These are phyloP conservation scores for Theodoxus fluviatilis DNA, from an alignment of 2,888 invertebrate genomes.

Conservation along the genomic window DNA sequence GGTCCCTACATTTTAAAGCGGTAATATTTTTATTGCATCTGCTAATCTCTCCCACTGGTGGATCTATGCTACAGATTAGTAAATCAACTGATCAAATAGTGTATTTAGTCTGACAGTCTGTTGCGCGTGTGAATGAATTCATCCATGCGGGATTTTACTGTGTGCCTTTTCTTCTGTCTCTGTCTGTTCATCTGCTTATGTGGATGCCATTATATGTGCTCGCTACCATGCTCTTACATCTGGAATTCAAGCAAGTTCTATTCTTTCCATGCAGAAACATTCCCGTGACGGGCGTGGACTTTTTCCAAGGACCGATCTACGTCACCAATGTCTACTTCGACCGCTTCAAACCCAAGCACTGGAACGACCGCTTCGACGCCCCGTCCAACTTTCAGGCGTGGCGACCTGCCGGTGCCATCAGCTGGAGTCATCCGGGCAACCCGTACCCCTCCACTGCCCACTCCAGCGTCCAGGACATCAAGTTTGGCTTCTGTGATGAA, in stretches of 20 bases:
- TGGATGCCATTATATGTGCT: not conserved
- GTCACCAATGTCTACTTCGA: slow-evolving; percentile 30
- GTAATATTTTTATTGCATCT: no score
- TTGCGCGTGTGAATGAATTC: no score
- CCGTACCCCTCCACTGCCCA: slow-evolving; percentile 27
- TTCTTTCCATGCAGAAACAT: slow-evolving; percentile 20
- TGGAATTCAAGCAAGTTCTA: not conserved
- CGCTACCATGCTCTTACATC: not conserved
- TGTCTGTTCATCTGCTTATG: not conserved
- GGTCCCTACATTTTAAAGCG: no score
- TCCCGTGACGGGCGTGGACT: slow-evolving; percentile 21
- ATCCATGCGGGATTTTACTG: not conserved
- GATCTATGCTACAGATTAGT: no score
- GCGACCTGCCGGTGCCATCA: slow-evolving; percentile 28
- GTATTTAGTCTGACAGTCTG: no score
- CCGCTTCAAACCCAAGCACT: slow-evolving; percentile 21
- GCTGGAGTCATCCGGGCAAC: slow-evolving; percentile 28
- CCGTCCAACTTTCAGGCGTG: slow-evolving; percentile 1
- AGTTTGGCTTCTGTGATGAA: slow-evolving; percentile 31
- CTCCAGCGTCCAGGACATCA: slow-evolving; percentile 25
- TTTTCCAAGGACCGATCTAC: slow-evolving; percentile 31
- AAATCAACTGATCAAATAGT: no score
- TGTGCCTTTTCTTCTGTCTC: not conserved
- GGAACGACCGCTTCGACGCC: not conserved
- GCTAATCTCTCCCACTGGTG: no score